Evolutionary conservation across 2,888 invertebrate genomes (phyloP).

Genomic region (Diachrysia chrysitis): DNA sequence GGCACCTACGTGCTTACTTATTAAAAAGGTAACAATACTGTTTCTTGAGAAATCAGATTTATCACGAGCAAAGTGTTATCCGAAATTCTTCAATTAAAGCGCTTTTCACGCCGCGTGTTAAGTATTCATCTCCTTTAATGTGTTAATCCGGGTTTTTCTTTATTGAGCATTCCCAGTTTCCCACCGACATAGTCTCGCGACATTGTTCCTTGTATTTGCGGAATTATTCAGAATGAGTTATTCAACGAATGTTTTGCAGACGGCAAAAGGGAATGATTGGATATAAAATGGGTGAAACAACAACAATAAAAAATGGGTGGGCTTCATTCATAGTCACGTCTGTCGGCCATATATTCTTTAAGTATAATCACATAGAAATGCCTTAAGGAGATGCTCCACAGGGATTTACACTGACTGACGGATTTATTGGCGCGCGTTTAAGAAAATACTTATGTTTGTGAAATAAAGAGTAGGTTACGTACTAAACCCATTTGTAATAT

Average conservation of each 20-base stretch:
- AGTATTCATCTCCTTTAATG: constrained; percentile 55
- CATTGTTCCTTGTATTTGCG: constrained; percentile 43
- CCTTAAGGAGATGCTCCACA: neutral
- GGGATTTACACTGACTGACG: constrained; percentile 4
- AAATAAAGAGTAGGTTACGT: neutral
- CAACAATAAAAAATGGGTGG: constrained; percentile 19
- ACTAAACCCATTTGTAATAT: neutral
- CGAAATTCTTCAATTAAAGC: constrained; percentile 52
- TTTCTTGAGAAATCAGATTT: constrained; percentile 25
- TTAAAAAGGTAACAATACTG: constrained; percentile 8
- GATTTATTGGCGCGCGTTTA: neutral
- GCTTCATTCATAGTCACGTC: constrained; percentile 20
- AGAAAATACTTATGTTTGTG: constrained; percentile 4
- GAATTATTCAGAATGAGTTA: constrained; percentile 44
- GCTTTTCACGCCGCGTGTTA: constrained; percentile 50
- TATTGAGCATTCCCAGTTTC: constrained; percentile 41
- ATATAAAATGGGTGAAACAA: constrained; percentile 13
- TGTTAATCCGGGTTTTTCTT: constrained; percentile 54
- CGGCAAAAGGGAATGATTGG: constrained; percentile 5
- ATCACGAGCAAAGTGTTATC: constrained; percentile 21
- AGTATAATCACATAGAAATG: constrained; percentile 13
- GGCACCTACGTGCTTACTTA: no score
- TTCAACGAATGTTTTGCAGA: constrained; percentile 28
- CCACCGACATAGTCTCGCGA: constrained; percentile 37
- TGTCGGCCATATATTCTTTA: constrained; percentile 31